Evolutionary conservation across 1,140 invertebrate genomes (phyloP), one percentile per base, ranked within the genome.

Genomic region (Macrocentrus cingulum): DNA sequence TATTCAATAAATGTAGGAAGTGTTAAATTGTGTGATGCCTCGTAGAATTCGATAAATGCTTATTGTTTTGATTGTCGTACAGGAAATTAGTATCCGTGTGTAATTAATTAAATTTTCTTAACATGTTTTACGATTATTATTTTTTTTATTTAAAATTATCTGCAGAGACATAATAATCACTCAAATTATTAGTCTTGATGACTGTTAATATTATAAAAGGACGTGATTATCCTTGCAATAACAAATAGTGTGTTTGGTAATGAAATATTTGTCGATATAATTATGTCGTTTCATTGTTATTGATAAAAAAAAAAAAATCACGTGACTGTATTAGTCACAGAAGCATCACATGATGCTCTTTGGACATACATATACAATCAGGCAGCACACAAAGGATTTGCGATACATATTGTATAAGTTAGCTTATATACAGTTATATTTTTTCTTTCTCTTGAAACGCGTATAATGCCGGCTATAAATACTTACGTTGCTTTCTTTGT

Each of bases 91-190:
- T n/a, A n/a, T n/a, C n/a, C n/a, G n/a, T n/a, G n/a, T n/a, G n/a
- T n/a, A n/a, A n/a, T n/a, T n/a, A n/a, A n/a, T n/a, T n/a, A n/a
- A n/a, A n/a, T n/a, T n/a, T n/a, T n/a, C n/a, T n/a, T n/a, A n/a
- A n/a, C n/a, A n/a, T n/a, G n/a, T n/a, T n/a, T n/a, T n/a, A n/a
- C n/a, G n/a, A n/a, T n/a, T n/a, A n/a, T n/a, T n/a, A n/a, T n/a
- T n/a, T n/a, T n/a, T n/a, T n/a, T n/a, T n/a, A n/a, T n/a, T n/a
- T 54, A 9, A 25, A 45, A 54, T 54, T 41, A 45, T 39, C 52
- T 54, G 52, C 11, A 25, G 13, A 29, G 1, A 44, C 44, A 18
- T 42, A 42, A 54, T 18, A 54, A 9, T 25, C 2, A 3, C 19
- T 4, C 19, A 39, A 8, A 5, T 8, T 39, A n/a, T 39, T 8